phyloP scores from a whole-genome alignment of 2,113 vertebrate genomes.

The Cacatua alba region DNA sequence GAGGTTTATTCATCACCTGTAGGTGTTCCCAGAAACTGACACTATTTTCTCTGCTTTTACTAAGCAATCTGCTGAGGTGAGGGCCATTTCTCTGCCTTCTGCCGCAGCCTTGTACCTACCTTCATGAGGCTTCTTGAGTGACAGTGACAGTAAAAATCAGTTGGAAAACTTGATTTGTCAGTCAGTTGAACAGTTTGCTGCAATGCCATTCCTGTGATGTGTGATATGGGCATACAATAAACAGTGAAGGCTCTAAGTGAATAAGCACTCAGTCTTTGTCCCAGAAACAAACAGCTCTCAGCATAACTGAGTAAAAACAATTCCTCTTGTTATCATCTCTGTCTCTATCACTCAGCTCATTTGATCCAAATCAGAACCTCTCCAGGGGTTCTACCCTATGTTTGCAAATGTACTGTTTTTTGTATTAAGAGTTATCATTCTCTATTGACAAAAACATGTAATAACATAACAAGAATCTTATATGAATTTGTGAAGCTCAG shows the following conservation, averaged over 20 bases:
- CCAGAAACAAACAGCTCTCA: not conserved
- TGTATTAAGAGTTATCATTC: conserved; percentile 4
- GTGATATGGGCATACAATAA: not conserved
- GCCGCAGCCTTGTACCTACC: not conserved
- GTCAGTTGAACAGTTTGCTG: not conserved
- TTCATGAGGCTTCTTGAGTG: not conserved
- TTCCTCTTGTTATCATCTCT: not conserved
- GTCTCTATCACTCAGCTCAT: not conserved
- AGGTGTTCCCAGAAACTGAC: not conserved
- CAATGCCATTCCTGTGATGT: not conserved
- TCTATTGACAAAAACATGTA: not conserved
- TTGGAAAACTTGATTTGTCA: not conserved
- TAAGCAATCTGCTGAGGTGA: not conserved
- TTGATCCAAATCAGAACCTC: conserved; percentile 38
- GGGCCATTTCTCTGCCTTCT: not conserved
- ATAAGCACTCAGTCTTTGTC: not conserved
- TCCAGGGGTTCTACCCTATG: not conserved
- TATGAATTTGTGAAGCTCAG: not conserved
- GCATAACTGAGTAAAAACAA: not conserved
- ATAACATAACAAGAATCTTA: not conserved
- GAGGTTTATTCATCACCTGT: not conserved
- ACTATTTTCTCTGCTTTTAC: not conserved
- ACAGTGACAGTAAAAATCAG: not conserved
- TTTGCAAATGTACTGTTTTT: not conserved
- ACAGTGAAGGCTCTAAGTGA: not conserved